These are phyloP conservation scores for Natator depressus DNA, from an alignment of 2,113 vertebrate species.

Conservation along the genomic window DNA sequence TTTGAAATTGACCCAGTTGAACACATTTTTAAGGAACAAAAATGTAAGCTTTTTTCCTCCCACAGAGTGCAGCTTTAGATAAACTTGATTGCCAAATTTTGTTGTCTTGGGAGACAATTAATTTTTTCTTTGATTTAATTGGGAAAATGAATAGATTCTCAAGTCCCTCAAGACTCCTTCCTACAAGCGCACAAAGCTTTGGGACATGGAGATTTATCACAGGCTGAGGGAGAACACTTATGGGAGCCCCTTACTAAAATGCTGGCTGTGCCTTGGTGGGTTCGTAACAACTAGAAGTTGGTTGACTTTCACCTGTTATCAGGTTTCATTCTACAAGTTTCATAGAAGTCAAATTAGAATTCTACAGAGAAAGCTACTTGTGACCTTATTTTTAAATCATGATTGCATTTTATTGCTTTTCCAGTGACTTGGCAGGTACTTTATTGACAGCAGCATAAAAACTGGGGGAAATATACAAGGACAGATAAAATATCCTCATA, in stretches of 20 bases:
- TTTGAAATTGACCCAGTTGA: neutral
- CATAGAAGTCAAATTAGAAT: neutral
- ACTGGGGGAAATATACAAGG: neutral
- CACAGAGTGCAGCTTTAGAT: neutral
- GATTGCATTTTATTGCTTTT: neutral
- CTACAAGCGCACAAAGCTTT: neutral
- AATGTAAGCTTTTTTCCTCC: neutral
- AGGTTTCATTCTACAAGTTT: neutral
- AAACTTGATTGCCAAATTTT: neutral
- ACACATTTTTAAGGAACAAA: neutral
- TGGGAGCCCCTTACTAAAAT: neutral
- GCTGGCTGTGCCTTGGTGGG: accelerated
- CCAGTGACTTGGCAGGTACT: neutral
- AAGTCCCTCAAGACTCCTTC: neutral
- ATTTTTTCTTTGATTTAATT: neutral
- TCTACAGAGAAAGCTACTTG: neutral
- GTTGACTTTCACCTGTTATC: neutral
- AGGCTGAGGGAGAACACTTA: neutral
- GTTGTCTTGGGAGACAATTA: neutral
- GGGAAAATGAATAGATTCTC: neutral
- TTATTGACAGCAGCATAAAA: neutral
- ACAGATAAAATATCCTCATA: neutral
- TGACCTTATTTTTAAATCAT: neutral
- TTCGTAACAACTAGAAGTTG: neutral
- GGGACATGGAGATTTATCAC: neutral